Evolutionary conservation across 2,888 invertebrate genomes (phyloP).

Genomic region (Allygus modestus): DNA sequence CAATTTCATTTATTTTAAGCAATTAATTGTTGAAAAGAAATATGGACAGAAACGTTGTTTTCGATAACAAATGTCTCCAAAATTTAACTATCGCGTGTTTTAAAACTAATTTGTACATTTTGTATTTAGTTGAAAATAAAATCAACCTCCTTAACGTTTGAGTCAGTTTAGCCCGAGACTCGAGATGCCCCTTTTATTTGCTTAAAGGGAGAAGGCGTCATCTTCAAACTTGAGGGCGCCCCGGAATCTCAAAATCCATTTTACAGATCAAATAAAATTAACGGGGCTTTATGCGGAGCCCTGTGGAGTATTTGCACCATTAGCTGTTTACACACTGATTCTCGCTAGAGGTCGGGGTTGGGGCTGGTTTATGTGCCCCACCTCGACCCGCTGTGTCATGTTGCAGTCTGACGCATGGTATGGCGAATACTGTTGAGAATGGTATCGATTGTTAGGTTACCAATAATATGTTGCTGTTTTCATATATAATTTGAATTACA

Average conservation of each 20-base stretch:
- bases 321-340: slow-evolving; percentile 30
- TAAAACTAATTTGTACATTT: too few species aligned
- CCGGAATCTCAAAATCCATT: slow-evolving; percentile 40
- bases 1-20: too few species aligned
- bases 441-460: too few species aligned
- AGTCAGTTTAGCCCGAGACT: neutral
- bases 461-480: too few species aligned
- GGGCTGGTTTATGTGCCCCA: neutral
- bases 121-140: too few species aligned
- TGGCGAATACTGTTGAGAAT: too few species aligned
- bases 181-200: slow-evolving; percentile 2
- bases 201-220: neutral
- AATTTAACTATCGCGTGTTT: too few species aligned
- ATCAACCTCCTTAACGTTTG: neutral
- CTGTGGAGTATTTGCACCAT: slow-evolving; percentile 31
- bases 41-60: too few species aligned
- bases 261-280: slow-evolving; percentile 51
- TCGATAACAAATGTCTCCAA: too few species aligned
- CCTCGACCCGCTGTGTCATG: neutral
- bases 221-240: slow-evolving; percentile 5
- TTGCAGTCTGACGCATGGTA: too few species aligned
- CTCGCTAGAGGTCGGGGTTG: neutral
- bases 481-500: too few species aligned
- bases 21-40: too few species aligned
- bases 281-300: slow-evolving; percentile 29